phyloP scores from a whole-genome alignment of 2,113 vertebrate genomes.

The Cavia aperea region DNA sequence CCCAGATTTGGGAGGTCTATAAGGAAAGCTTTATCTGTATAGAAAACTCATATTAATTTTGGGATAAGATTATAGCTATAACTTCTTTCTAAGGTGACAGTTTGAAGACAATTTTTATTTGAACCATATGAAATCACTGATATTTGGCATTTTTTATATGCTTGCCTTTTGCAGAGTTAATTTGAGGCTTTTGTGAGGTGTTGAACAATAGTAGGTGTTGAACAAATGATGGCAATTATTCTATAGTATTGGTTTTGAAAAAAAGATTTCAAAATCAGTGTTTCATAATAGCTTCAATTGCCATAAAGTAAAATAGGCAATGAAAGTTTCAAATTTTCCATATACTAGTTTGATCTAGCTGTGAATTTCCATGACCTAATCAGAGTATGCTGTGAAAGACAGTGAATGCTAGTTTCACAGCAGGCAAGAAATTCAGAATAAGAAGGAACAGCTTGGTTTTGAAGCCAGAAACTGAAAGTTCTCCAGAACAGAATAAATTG shows the following conservation, averaged over 20 bases:
- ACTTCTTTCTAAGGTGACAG: background rate
- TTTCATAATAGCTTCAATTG: slow-evolving; percentile 28
- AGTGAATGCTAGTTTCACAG: slow-evolving; percentile 62
- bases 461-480: slow-evolving; percentile 62
- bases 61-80: background rate
- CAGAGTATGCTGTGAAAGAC: slow-evolving; percentile 54
- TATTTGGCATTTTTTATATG: slow-evolving; percentile 30
- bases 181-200: background rate
- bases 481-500: slow-evolving; percentile 65
- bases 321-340: slow-evolving; percentile 63
- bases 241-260: slow-evolving; percentile 21
- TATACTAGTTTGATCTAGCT: slow-evolving; percentile 56
- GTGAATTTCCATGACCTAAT: slow-evolving; percentile 73
- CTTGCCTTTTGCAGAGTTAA: background rate
- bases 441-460: slow-evolving; percentile 63
- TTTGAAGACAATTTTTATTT: slow-evolving; percentile 21
- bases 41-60: background rate
- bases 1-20: background rate
- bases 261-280: slow-evolving; percentile 24
- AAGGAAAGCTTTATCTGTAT: background rate
- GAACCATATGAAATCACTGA: slow-evolving; percentile 15
- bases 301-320: slow-evolving; percentile 35
- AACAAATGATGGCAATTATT: background rate
- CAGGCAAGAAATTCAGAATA: slow-evolving; percentile 62
- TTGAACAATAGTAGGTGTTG: slow-evolving; percentile 27